phyloP scores from a whole-genome alignment of 2,888 invertebrate species.

The Chrysina gloriosa region DNA sequence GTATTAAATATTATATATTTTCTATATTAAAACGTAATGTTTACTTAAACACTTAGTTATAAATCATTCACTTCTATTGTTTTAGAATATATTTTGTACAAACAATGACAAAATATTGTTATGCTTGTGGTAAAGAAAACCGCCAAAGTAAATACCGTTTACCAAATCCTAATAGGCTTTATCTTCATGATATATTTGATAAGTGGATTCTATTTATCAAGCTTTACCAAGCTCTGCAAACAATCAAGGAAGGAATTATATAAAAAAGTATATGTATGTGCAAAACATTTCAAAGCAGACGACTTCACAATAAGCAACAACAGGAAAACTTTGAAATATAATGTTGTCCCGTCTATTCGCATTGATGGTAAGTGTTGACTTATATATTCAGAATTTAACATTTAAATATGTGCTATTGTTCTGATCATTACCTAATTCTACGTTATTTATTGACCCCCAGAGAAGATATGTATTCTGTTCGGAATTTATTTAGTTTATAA shows the following conservation, averaged over 20 bases:
- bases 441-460: too few species aligned
- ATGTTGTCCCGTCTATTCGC: not conserved
- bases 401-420: too few species aligned
- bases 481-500: too few species aligned
- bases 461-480: too few species aligned
- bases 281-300: not conserved
- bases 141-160: not conserved
- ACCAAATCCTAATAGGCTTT: not conserved
- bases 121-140: not conserved
- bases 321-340: not conserved
- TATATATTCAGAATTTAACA: too few species aligned
- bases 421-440: too few species aligned
- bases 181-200: not conserved
- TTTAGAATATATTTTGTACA: not conserved
- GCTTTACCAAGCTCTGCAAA: not conserved
- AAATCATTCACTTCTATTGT: too few species aligned
- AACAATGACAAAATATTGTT: not conserved
- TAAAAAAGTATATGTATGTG: not conserved
- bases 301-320: not conserved
- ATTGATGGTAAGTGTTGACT: not conserved
- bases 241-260: not conserved
- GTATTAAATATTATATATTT: too few species aligned
- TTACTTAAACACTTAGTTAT: too few species aligned
- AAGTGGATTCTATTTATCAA: not conserved
- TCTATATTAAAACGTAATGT: too few species aligned